phyloP scores from a whole-genome alignment of 2,113 vertebrate species.

The Sinocyclocheilus grahami region DNA sequence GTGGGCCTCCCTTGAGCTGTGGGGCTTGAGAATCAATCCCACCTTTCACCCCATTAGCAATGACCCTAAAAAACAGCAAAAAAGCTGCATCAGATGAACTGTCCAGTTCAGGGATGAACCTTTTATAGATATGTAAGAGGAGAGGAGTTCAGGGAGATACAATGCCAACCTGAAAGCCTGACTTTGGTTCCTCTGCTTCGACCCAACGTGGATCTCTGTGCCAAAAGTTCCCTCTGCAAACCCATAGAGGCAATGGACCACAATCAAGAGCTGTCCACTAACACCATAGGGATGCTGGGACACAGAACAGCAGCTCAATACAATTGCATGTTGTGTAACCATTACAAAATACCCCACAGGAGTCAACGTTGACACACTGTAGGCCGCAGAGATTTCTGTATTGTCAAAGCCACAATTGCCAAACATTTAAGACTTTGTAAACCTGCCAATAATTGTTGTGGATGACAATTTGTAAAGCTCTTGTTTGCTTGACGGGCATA shows the following conservation, averaged over 20 bases:
- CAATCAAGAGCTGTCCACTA: neutral
- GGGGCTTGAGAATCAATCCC: neutral
- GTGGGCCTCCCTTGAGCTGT: neutral
- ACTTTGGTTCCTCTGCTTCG: conserved; percentile 4
- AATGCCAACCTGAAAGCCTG: neutral
- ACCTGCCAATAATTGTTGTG: conserved; percentile 29
- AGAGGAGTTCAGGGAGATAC: neutral
- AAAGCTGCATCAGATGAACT: neutral
- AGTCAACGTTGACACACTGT: neutral
- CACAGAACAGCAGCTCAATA: conserved; percentile 29
- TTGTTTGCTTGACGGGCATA: neutral
- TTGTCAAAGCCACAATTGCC: conserved; percentile 27
- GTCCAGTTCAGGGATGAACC: neutral
- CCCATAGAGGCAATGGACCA: conserved; percentile 15
- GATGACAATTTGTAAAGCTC: conserved; percentile 8
- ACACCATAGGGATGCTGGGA: neutral
- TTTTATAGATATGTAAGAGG: neutral
- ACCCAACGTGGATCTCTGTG: neutral
- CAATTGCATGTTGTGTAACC: conserved; percentile 44
- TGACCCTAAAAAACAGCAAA: neutral
- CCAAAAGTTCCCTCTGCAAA: neutral
- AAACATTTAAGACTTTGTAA: conserved; percentile 34
- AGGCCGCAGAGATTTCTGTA: conserved; percentile 29
- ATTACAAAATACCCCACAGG: conserved; percentile 37
- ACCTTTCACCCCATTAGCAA: neutral